Evolutionary conservation across 1,140 invertebrate species (phyloP), one percentile per base, ranked within the genome.

Genomic region (Limonius californicus): DNA sequence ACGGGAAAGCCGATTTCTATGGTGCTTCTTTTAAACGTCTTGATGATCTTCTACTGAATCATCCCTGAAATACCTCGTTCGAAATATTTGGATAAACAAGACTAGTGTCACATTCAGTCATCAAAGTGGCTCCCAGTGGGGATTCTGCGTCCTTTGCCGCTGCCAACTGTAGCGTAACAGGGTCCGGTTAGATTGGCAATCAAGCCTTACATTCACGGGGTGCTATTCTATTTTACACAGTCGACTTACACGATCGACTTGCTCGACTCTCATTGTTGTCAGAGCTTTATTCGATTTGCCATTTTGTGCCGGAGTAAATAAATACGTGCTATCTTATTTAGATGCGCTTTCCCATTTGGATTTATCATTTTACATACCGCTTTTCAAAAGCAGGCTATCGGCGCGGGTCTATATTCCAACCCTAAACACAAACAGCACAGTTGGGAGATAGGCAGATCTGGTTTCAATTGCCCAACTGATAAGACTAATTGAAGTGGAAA

Each of bases 161-260:
- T 39, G 35, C 35, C 35, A 39, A 39, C 35, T 39, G 35, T 39
- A 50, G 45, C 42, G 62, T 64, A 59, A 64, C 62, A 64, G 57
- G 57, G 62, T 59, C 57, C 57, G 35, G 62, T 45, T 59, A 64
- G 62, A 64, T 64, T 64, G 62, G 62, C 62, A 64, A 64, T 64
- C 62, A 64, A 64, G 57, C 21, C 45, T 47, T 57, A 32, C 62
- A 59, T 64, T 64, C 62, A 64, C 43, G 62, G 62, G 59, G 47
- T 64, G 32, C 61, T 64, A 57, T 64, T 64, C 62, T 64, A 64
- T 64, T 64, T 64, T 55, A 53, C 56, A 21, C 16, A 50, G 45
- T 18, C 45, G 45, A 50, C 16, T 50, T 50, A 50, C 45, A 14
- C 35, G 35, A 39, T 39, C 35, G 8, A 39, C 8, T 39, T 18